phyloP scores from a whole-genome alignment of 2,797 vertebrate genomes.

The Pteronotus mesoamericanus region DNA sequence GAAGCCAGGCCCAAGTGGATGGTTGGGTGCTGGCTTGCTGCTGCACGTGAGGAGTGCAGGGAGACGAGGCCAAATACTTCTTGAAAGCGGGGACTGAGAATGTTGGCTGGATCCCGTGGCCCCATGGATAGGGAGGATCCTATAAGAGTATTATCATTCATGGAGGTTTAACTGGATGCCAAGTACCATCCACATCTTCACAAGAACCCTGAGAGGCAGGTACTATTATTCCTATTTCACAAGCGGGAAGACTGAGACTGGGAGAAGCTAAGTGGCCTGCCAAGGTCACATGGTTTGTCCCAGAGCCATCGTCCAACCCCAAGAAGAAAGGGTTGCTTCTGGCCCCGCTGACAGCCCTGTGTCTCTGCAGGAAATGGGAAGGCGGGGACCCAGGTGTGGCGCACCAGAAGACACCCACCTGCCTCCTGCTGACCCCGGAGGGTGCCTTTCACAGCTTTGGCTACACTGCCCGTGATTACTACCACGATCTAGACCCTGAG shows the following conservation, averaged over 20 bases:
- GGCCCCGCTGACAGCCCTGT: not conserved
- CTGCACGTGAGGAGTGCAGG: not conserved
- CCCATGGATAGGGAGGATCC: not conserved
- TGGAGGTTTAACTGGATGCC: not conserved
- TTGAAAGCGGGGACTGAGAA: not conserved
- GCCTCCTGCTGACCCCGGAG: slow-evolving; percentile 93
- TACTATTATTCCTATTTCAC: not conserved
- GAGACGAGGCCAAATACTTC: not conserved
- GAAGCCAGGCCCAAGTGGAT: not conserved
- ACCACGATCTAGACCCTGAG: slow-evolving; percentile 95
- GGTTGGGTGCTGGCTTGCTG: not conserved
- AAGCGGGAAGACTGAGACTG: not conserved
- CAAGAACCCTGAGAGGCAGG: not conserved
- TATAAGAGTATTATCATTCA: not conserved
- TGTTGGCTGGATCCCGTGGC: not conserved
- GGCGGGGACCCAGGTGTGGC: slow-evolving; percentile 95
- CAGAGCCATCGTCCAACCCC: not conserved
- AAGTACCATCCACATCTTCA: not conserved
- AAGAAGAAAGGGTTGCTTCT: not conserved
- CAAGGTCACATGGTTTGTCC: not conserved
- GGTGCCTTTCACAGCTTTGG: slow-evolving; percentile 95
- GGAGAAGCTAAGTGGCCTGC: not conserved
- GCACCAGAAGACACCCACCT: slow-evolving; percentile 97
- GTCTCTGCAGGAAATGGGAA: slow-evolving; percentile 91
- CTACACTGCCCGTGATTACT: slow-evolving; percentile 93